A percentile compares a stretch with the other conserved stretches of the same genome.
These are phyloP conservation scores for Neodiprion virginianus DNA, from an alignment of 1,140 invertebrate species.

Conservation along the genomic window DNA sequence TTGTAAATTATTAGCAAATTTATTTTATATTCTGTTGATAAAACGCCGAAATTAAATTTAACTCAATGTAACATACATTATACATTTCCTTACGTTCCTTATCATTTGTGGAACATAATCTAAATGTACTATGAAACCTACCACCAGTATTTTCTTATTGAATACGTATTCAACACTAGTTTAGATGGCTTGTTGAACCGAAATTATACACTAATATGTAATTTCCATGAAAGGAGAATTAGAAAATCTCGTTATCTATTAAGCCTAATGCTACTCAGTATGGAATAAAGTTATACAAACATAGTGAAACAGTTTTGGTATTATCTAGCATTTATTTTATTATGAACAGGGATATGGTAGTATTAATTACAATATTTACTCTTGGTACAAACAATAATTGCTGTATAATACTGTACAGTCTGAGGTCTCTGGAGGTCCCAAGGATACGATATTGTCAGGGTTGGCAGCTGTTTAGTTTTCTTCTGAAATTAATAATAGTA, in stretches of 20 bases:
- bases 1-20: background rate
- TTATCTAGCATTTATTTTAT: conserved; percentile 63
- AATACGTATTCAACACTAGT: background rate
- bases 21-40: background rate
- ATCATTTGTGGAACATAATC: background rate
- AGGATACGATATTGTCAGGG: conserved; percentile 56
- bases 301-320: conserved; percentile 51
- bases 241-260: background rate
- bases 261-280: background rate
- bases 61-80: background rate
- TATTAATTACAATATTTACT: conserved; percentile 57
- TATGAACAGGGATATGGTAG: conserved; percentile 54
- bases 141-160: background rate
- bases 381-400: conserved; percentile 60
- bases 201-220: background rate
- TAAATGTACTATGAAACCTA: background rate
- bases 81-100: background rate
- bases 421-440: conserved; percentile 54
- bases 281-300: conserved; percentile 34
- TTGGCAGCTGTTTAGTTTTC: conserved; percentile 60
- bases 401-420: conserved; percentile 62
- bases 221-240: background rate
- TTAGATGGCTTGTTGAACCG: background rate
- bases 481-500: conserved; percentile 54
- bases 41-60: no score